phyloP scores from a whole-genome alignment of 2,888 invertebrate genomes.

The Molorchus minor region DNA sequence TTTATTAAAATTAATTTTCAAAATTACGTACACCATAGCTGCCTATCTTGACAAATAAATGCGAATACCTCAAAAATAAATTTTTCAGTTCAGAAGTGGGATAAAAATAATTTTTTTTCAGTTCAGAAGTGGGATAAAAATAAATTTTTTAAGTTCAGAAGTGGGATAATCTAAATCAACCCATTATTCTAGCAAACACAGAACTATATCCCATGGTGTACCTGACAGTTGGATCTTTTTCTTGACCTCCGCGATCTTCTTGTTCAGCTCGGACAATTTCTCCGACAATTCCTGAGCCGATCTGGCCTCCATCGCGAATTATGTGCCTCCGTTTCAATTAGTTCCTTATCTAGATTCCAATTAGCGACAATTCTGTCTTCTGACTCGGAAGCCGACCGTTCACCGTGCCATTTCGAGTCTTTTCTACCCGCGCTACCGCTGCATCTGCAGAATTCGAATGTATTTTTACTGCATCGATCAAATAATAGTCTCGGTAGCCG shows the following conservation, averaged over 20 bases:
- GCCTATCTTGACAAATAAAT: too few species aligned
- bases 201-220: too few species aligned
- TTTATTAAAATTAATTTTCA: too few species aligned
- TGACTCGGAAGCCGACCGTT: slow-evolving; percentile 10
- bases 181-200: too few species aligned
- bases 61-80: too few species aligned
- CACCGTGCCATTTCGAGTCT: slow-evolving; percentile 1
- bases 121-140: too few species aligned
- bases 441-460: slow-evolving; percentile 3
- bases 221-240: slow-evolving; percentile 87
- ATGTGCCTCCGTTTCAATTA: slow-evolving; percentile 38
- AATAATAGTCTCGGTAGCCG: neutral
- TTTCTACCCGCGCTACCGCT: neutral
- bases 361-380: slow-evolving; percentile 40
- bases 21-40: too few species aligned
- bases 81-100: too few species aligned
- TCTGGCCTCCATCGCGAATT: slow-evolving; percentile 58
- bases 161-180: too few species aligned
- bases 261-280: slow-evolving; percentile 71
- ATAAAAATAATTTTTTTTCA: too few species aligned
- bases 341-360: slow-evolving; percentile 47
- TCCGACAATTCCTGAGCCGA: slow-evolving; percentile 63
- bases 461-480: slow-evolving; percentile 13
- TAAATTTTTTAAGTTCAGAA: too few species aligned
- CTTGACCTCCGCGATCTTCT: slow-evolving; percentile 84